phyloP scores from a whole-genome alignment of 53 echinoderm and acorn worm species.

The Paelopatides confundens region DNA sequence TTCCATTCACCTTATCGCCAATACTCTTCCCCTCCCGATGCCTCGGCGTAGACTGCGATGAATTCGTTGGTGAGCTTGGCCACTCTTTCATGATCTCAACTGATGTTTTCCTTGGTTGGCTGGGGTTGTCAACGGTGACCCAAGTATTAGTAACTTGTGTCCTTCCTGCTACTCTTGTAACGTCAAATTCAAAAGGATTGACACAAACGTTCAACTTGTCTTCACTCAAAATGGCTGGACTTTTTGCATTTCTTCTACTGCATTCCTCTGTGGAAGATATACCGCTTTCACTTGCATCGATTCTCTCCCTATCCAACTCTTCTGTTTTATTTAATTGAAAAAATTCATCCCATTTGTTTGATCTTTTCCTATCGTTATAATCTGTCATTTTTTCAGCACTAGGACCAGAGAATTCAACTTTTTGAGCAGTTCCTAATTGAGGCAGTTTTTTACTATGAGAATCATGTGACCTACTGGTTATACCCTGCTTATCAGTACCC shows the following conservation, averaged over 20 bases:
- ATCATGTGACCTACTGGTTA: neutral
- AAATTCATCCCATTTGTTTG: constrained; percentile 38
- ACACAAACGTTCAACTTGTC: constrained; percentile 60
- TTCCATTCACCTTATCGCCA: neutral
- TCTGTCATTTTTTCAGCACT: neutral
- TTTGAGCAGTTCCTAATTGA: neutral
- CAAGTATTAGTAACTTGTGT: constrained; percentile 5
- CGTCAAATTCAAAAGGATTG: constrained; percentile 66
- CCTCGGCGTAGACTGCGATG: constrained; percentile 77
- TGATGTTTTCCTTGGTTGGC: constrained; percentile 34
- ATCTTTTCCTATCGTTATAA: neutral
- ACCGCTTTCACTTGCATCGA: neutral
- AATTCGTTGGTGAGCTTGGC: constrained; percentile 72
- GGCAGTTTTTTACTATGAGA: neutral
- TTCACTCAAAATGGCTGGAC: neutral
- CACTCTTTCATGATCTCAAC: constrained; percentile 67
- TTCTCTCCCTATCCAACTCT: constrained; percentile 29
- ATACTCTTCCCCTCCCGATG: constrained; percentile 39
- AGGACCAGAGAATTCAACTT: neutral
- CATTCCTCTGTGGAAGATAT: neutral
- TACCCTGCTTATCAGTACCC: neutral
- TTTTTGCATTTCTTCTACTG: neutral
- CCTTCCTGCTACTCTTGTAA: constrained; percentile 5
- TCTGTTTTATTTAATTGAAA: constrained; percentile 24
- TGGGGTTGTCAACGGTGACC: constrained; percentile 57